Conservation (phyloP, 1,140 invertebrate genomes). For the Alviniconcha marisindica region DNA sequence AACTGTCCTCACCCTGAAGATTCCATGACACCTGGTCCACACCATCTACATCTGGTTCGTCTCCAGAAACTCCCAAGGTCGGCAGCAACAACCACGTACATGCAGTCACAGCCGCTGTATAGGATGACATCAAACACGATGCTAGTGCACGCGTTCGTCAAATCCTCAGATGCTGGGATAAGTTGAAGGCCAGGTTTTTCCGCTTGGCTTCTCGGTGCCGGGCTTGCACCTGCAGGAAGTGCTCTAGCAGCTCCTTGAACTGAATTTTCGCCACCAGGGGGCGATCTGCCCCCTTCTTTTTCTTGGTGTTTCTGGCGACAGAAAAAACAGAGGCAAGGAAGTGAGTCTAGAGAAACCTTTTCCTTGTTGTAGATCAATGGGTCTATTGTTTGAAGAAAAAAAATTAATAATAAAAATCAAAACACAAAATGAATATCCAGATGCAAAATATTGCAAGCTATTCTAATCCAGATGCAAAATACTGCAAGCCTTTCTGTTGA, state of each 20-base stretch:
- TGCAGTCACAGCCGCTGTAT: no score
- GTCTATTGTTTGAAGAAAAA: no score
- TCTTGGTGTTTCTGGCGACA: slow-evolving; percentile 33
- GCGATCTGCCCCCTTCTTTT: slow-evolving; percentile 45
- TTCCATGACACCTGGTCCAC: no score
- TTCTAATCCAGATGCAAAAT: not conserved
- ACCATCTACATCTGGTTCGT: no score
- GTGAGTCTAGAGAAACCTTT: no score
- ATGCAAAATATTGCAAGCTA: not conserved
- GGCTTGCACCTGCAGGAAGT: slow-evolving; percentile 83
- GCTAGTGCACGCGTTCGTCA: not conserved
- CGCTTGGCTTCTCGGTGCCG: slow-evolving; percentile 78
- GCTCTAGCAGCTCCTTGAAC: slow-evolving; percentile 80
- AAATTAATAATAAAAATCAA: not conserved
- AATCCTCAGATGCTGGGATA: slow-evolving; percentile 23
- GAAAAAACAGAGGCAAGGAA: no score
- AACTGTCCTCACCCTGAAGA: no score
- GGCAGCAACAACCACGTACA: no score
- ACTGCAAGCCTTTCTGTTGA: no score
- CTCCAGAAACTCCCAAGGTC: no score
- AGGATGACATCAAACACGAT: no score
- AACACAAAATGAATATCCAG: not conserved
- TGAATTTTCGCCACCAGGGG: slow-evolving; percentile 76
- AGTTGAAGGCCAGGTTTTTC: slow-evolving; percentile 47
- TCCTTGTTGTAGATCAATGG: no score